These are phyloP conservation scores for Drosophila persimilis DNA, from an alignment of 1,140 invertebrate genomes.

Conservation along the genomic window DNA sequence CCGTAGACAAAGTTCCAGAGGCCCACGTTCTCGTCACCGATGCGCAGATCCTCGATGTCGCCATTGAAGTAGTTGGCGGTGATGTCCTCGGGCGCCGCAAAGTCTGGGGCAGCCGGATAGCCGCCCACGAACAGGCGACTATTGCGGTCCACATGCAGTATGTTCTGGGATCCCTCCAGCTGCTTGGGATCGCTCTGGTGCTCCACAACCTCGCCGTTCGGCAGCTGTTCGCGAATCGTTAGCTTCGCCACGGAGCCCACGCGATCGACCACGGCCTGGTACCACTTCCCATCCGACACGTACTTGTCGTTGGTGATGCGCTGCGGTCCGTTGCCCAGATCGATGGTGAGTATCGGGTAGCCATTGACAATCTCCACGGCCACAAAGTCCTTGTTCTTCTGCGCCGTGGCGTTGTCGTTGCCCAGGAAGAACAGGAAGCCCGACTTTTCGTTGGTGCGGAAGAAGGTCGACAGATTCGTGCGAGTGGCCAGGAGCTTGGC, in stretches of 20 bases:
- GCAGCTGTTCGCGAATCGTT: constrained; percentile 90
- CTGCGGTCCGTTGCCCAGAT: constrained; percentile 93
- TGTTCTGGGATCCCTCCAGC: constrained; percentile 88
- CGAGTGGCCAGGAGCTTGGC: constrained; percentile 92
- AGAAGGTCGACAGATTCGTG: constrained; percentile 93
- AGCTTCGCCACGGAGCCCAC: constrained; percentile 92
- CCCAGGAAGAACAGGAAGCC: constrained; percentile 95
- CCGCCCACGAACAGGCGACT: constrained; percentile 96
- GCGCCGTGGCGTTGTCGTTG: constrained; percentile 89
- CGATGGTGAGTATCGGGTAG: constrained; percentile 92
- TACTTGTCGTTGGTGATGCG: constrained; percentile 89
- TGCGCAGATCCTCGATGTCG: constrained; percentile 93
- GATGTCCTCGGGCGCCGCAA: constrained; percentile 88
- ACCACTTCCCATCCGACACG: constrained; percentile 94
- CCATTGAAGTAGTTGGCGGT: constrained; percentile 92
- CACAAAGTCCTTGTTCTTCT: constrained; percentile 93
- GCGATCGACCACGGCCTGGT: constrained; percentile 94
- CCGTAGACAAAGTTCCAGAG: constrained; percentile 96
- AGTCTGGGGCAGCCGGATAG: constrained; percentile 88
- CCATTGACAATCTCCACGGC: constrained; percentile 95
- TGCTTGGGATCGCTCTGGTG: constrained; percentile 84
- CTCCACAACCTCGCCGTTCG: constrained; percentile 84
- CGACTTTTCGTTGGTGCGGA: constrained; percentile 90
- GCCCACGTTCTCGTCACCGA: constrained; percentile 94
- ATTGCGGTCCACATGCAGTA: constrained; percentile 94